Conservation (phyloP, 2,113 vertebrate species). For the Colossoma macropomum region DNA sequence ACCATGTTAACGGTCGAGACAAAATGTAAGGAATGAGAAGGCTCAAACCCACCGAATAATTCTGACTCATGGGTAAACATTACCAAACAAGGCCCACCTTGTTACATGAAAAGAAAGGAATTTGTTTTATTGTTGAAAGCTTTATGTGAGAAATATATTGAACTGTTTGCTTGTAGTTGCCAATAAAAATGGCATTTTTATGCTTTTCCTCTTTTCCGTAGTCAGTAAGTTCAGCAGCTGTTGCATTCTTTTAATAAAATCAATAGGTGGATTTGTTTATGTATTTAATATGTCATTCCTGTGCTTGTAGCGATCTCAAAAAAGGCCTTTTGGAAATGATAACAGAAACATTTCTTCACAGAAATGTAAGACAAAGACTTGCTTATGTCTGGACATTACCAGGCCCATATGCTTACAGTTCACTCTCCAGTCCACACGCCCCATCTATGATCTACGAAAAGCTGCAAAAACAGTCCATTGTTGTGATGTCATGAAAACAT, state of each 20-base stretch:
- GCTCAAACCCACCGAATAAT: conserved; percentile 22
- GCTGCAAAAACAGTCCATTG: too few species aligned
- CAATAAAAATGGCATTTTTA: neutral
- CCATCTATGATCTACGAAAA: too few species aligned
- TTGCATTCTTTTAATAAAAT: neutral
- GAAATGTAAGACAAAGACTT: too few species aligned
- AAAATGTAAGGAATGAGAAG: conserved; percentile 24
- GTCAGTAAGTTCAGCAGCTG: neutral
- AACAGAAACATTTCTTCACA: too few species aligned
- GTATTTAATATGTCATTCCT: neutral
- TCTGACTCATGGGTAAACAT: neutral
- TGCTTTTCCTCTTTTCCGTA: neutral
- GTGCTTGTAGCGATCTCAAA: neutral
- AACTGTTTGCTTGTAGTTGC: neutral
- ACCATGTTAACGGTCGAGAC: neutral
- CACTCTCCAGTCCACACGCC: too few species aligned
- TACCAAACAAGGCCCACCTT: neutral
- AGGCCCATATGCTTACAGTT: too few species aligned
- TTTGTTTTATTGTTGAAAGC: neutral
- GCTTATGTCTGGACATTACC: too few species aligned
- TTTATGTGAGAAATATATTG: neutral
- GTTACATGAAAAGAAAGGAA: neutral
- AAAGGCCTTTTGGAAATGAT: too few species aligned
- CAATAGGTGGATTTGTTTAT: neutral
- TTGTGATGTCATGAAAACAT: too few species aligned